A percentile compares a stretch with the other conserved stretches of the same genome.
phyloP scores from a whole-genome alignment of 2,113 vertebrate genomes.

The Malurus melanocephalus region DNA sequence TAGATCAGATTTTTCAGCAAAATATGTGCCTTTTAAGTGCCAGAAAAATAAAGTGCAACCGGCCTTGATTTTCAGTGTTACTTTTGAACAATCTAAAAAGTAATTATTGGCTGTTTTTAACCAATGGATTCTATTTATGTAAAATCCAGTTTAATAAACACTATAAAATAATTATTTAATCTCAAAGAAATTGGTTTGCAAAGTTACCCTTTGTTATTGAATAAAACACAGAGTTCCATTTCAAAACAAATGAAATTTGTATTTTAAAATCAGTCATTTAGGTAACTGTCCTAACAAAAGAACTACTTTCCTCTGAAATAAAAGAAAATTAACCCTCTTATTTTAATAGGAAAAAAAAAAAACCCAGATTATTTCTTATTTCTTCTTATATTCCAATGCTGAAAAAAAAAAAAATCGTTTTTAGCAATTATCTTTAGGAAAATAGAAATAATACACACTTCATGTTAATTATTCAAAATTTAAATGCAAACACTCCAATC shows the following conservation, averaged over 20 bases:
- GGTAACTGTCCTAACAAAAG: neutral
- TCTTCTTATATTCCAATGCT: neutral
- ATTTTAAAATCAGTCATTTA: neutral
- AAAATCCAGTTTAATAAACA: neutral
- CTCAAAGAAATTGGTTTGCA: neutral
- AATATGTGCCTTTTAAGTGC: neutral
- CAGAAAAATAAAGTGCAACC: neutral
- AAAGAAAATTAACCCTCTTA: neutral
- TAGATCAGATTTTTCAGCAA: neutral
- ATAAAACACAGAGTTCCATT: neutral
- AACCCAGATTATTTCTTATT: accelerated
- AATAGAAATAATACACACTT: neutral
- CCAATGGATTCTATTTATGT: neutral
- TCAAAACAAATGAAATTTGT: neutral
- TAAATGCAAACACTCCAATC: neutral
- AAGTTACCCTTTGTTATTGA: neutral
- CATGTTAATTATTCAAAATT: neutral
- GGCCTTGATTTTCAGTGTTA: neutral
- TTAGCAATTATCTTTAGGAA: neutral
- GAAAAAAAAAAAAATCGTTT: neutral
- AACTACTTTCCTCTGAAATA: neutral
- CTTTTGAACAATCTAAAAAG: neutral
- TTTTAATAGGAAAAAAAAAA: neutral
- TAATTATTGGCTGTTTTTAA: neutral
- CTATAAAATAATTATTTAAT: neutral